These are phyloP conservation scores for Tetramorium parvispinum DNA, from an alignment of 1,140 invertebrate species.

Conservation along the genomic window DNA sequence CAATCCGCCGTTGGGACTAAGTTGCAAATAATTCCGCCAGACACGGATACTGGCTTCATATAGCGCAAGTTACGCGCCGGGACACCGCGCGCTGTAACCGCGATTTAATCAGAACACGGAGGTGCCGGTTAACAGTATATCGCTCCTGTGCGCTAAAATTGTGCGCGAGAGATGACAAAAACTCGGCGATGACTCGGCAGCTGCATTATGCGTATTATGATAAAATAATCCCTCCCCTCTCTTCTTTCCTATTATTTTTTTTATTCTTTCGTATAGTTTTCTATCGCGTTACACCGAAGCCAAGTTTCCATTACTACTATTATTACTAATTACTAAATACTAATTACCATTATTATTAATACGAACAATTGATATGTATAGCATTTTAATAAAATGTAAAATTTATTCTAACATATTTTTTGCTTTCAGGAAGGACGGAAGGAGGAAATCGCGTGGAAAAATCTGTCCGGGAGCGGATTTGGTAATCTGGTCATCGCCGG, in stretches of 20 bases:
- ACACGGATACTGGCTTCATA: constrained; percentile 32
- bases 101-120: constrained; percentile 20
- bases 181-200: background rate
- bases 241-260: background rate
- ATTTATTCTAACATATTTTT: background rate
- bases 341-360: too few species aligned
- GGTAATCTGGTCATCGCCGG: background rate
- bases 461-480: background rate
- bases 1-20: background rate
- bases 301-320: background rate
- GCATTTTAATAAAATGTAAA: background rate
- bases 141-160: background rate
- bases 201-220: background rate
- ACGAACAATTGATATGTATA: background rate
- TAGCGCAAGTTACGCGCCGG: background rate
- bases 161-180: background rate
- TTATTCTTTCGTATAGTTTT: background rate
- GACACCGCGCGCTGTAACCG: background rate
- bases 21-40: constrained; percentile 35
- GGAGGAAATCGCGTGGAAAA: background rate
- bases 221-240: background rate
- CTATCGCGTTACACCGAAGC: background rate
- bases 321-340: too few species aligned
- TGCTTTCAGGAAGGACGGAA: background rate
- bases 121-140: constrained; percentile 12